Conservation (phyloP, 2,113 vertebrate species). For the Pseudopodoces humilis region DNA sequence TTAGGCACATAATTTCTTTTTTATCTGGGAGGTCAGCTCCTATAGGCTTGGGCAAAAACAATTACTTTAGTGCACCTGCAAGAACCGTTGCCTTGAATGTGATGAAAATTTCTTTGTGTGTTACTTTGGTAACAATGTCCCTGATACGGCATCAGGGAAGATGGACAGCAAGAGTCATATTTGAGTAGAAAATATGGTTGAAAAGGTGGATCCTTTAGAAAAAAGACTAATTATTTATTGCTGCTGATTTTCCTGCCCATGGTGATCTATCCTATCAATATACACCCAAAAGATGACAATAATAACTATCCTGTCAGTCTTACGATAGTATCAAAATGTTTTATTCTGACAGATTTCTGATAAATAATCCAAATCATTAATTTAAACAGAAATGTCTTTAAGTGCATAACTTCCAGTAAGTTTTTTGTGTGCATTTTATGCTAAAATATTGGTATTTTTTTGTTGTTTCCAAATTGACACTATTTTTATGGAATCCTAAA, state of each 20-base stretch:
- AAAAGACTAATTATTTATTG: not conserved
- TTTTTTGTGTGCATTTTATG: not conserved
- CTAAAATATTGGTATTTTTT: not conserved
- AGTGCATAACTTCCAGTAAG: not conserved
- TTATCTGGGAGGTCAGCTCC: not conserved
- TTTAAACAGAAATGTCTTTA: not conserved
- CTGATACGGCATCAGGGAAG: not conserved
- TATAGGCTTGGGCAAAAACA: not conserved
- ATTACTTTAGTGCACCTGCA: not conserved
- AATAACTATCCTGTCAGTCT: not conserved
- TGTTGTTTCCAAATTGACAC: not conserved
- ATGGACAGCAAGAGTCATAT: not conserved
- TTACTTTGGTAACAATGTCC: not conserved
- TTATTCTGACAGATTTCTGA: not conserved
- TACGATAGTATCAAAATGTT: not conserved
- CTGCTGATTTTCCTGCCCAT: not conserved
- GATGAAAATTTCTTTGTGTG: not conserved
- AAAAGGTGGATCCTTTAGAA: not conserved
- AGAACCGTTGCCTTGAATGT: not conserved
- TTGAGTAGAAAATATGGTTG: not conserved
- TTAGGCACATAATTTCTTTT: not conserved
- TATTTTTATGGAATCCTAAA: not conserved
- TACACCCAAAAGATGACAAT: not conserved
- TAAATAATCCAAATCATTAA: not conserved
- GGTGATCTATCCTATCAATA: not conserved